These are phyloP conservation scores for Amphiura filiformis DNA, from an alignment of 35 echinoderm and acorn worm genomes.

Conservation along the genomic window DNA sequence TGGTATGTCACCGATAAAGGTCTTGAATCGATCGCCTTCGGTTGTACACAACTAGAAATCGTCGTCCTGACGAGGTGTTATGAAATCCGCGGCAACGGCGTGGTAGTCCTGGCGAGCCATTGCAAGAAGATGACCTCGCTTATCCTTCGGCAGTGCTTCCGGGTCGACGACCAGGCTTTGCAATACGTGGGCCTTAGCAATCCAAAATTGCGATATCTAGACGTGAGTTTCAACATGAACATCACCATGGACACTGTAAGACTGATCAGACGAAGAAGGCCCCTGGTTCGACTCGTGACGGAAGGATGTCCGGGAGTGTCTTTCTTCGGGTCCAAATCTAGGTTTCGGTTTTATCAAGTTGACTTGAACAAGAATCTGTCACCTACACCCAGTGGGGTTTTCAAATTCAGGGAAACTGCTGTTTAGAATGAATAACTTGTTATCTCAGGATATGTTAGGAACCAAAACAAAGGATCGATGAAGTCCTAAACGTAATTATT, in stretches of 20 bases:
- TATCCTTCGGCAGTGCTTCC: slow-evolving; percentile 45
- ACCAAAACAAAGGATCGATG: too few relatives aligned
- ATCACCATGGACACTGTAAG: slow-evolving; percentile 35
- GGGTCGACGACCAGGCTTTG: slow-evolving; percentile 36
- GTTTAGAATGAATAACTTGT: too few relatives aligned
- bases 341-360: slow-evolving; percentile 23
- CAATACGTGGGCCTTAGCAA: slow-evolving; percentile 38
- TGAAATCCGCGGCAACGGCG: slow-evolving; percentile 35
- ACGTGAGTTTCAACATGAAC: slow-evolving; percentile 61
- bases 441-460: too few relatives aligned
- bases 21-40: slow-evolving; percentile 23
- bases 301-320: slow-evolving; percentile 38
- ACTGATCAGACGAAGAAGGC: neutral
- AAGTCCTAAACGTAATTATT: too few relatives aligned
- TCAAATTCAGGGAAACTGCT: too few relatives aligned
- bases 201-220: slow-evolving; percentile 36
- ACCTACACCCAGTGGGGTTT: too few relatives aligned
- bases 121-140: slow-evolving; percentile 41
- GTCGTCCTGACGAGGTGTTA: slow-evolving; percentile 58
- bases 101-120: slow-evolving; percentile 14
- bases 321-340: slow-evolving; percentile 2
- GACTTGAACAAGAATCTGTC: too few relatives aligned
- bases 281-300: slow-evolving; percentile 18
- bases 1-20: slow-evolving; percentile 60
- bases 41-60: slow-evolving; percentile 24